Base-by-base conservation (phyloP, 2,113 vertebrate species). In the Neopipo cinnamomea region DNA sequence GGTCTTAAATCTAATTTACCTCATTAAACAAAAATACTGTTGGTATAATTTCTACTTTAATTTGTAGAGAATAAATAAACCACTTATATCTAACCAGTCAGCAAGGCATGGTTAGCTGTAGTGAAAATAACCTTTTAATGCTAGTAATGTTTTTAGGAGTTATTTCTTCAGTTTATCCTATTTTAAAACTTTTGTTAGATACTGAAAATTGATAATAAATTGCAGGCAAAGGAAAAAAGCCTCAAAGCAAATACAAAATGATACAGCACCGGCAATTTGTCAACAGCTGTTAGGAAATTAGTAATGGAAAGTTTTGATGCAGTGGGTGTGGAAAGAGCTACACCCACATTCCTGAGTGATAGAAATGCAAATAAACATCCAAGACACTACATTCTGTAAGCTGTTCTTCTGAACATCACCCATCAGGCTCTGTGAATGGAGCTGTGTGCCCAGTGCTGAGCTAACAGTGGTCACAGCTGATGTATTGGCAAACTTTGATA, bases 231-330 rank as follows among this genome's bases (percentile, higher is more conserved):
- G 46, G 27, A 41, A 49, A 46, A 85, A 81, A 53, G 8, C 8
- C 35, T 73, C 28, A 33, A 82, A 56, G 5, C 20, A 50, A 39
- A 63, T 12, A n/a, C 22, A 50, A 42, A 56, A 42, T 0, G 3
- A 16, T 56, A 8, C 3, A 31, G 35, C 49, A 61, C 14, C 66
- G 68, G n/a, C 39, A 82, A 37, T 58, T 85, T 75, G 66, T 88
- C 37, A 91, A 53, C 81, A 96, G 85, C 83, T 94, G 91, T 53
- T 80, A n/a, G 27, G 79, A 91, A 90, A 77, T 55, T 25, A 83
- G 74, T 82, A 85, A 91, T 93, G 93, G 94, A 90, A 96, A 91
- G 31, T 85, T 65, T 70, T 89, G 70, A 62, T 80, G 67, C 62
- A 71, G 62, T 70, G 71, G n/a, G 70, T 91, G 53, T 89, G 63